These are phyloP conservation scores for Hycleus cichorii DNA, from an alignment of 1,140 invertebrate species.

Conservation along the genomic window DNA sequence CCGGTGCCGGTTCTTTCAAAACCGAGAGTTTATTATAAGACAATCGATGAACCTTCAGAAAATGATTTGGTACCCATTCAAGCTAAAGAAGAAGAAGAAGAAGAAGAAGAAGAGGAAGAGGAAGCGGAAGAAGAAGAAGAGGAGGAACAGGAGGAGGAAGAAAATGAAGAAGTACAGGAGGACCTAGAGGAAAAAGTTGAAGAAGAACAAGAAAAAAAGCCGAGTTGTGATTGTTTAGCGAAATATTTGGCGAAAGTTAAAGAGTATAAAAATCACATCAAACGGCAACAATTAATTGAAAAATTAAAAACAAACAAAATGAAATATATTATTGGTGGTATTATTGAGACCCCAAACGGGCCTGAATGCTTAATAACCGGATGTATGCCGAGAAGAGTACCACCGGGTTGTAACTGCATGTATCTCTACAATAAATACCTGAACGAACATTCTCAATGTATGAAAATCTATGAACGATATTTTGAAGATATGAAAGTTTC, in stretches of 20 bases:
- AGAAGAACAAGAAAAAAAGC: neutral
- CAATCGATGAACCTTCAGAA: neutral
- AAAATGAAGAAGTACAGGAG: too few species aligned
- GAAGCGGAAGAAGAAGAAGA: too few species aligned
- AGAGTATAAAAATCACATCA: neutral
- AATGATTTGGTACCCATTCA: neutral
- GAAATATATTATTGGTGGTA: slow-evolving; percentile 10
- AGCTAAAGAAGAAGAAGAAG: neutral
- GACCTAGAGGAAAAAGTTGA: too few species aligned
- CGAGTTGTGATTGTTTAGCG: slow-evolving; percentile 24
- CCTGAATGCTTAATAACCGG: slow-evolving; percentile 21
- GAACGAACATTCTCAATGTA: slow-evolving; percentile 23
- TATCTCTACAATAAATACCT: slow-evolving; percentile 24
- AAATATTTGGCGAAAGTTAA: slow-evolving; percentile 23
- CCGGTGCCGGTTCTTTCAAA: slow-evolving; percentile 6
- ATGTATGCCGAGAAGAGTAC: neutral
- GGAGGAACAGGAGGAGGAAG: too few species aligned
- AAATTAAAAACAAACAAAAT: neutral
- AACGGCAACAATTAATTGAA: neutral
- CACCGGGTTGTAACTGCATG: slow-evolving; percentile 25
- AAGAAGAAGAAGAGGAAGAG: too few species aligned
- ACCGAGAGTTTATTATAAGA: slow-evolving; percentile 7
- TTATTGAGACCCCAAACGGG: slow-evolving; percentile 4
- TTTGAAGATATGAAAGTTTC: slow-evolving; percentile 10
- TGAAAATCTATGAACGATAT: slow-evolving; percentile 23